Evolutionary conservation across 1,140 invertebrate genomes (phyloP), one percentile per base, ranked within the genome.

Genomic region (Parasteatoda tepidariorum): DNA sequence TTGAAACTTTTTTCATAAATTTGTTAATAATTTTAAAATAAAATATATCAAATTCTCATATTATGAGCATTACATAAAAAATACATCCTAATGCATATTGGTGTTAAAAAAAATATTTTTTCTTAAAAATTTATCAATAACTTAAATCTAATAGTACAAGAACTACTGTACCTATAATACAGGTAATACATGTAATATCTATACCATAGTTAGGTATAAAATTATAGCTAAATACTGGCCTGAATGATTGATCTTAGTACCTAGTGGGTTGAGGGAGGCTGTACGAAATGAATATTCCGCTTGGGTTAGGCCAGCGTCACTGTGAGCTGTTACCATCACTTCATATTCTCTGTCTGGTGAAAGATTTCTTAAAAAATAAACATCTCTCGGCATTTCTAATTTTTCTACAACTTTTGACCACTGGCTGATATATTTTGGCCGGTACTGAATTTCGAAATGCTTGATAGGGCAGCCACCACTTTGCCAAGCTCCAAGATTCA

Each of bases 341-440:
- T 70, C 71, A 61, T 85, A 85, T 48, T 85, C 83, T 33, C 83
- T 64, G 9, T 79, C 83, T 1, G 85, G 83, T 11, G 62, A 38
- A 11, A 85, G 38, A 61, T 84, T 66, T 28, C 78, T 41, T 5
- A 85, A 38, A 13, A 64, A 66, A 15, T 38, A 75, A 5, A 11
- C 30, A 2, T 76, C 78, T 3, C 66, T 30, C 3, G 67, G 83
- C 64, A 68, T 34, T 0, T 28, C 59, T 15, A 84, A 74, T 30
- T 64, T 78, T 85, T 88, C 85, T 88, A 22, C 68, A 33, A 97
- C 95, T 88, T 96, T 94, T 86, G 94, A 96, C 96, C 95, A 97
- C 91, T 97, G 95, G 83, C 86, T 91, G 90, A 85, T 88, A 87
- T 88, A 90, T 67, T 90, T 89, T 13, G 91, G 95, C 3, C 97